Evolutionary conservation across 2,888 invertebrate genomes (phyloP).

Genomic region (Nebria brevicollis): DNA sequence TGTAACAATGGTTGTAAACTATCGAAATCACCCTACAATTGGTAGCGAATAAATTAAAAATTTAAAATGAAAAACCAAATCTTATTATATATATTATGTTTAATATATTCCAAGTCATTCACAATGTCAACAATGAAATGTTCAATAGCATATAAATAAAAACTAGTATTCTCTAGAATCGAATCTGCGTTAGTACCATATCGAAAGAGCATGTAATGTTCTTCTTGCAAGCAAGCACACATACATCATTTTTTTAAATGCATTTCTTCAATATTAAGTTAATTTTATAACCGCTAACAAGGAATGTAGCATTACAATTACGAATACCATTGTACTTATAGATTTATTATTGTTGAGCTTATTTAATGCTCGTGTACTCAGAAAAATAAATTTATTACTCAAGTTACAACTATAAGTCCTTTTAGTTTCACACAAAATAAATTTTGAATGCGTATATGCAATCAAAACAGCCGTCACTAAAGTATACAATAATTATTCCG

Average conservation of each 20-base stretch:
- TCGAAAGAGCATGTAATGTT: constrained; percentile 30
- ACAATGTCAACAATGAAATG: not conserved
- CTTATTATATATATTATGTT: too few species aligned
- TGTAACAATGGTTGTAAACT: too few species aligned
- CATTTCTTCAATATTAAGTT: not conserved
- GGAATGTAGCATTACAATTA: not conserved
- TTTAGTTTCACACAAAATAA: not conserved
- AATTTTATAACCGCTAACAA: not conserved
- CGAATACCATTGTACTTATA: not conserved
- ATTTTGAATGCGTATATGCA: not conserved
- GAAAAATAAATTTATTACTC: not conserved
- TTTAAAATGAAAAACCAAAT: too few species aligned
- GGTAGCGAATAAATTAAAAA: too few species aligned
- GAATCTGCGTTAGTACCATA: constrained; percentile 29
- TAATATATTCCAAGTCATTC: too few species aligned
- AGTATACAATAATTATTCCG: not conserved
- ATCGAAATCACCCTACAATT: too few species aligned
- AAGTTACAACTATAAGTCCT: not conserved
- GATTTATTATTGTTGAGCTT: not conserved
- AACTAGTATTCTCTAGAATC: constrained; percentile 2
- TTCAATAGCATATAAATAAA: not conserved
- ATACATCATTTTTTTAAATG: not conserved
- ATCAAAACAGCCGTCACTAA: not conserved
- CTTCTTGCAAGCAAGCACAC: constrained; percentile 6
- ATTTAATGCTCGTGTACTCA: not conserved